Percentiles rank a stretch among this genome's conserved stretches.
phyloP scores from a whole-genome alignment of 92 coral and sea anemone genomes.

The Porites cylindrica region DNA sequence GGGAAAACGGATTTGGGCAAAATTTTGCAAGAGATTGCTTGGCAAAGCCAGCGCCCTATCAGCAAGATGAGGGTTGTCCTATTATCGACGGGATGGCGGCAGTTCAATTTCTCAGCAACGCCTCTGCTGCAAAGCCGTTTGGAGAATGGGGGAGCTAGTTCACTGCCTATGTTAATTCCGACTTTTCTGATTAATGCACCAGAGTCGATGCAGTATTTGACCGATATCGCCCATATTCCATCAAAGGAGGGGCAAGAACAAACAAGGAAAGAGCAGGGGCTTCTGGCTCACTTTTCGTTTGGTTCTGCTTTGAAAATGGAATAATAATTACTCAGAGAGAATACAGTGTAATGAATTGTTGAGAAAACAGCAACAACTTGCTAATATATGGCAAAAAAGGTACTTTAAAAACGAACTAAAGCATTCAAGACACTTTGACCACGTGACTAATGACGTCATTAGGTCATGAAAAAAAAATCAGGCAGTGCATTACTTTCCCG shows the following conservation, averaged over 20 bases:
- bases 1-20: constrained; percentile 64
- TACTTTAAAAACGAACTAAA: too few species aligned
- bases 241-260: constrained; percentile 57
- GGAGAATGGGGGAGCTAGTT: constrained; percentile 74
- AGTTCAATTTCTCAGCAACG: constrained; percentile 57
- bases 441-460: too few species aligned
- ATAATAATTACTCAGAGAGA: too few species aligned
- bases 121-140: constrained; percentile 61
- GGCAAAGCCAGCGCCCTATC: constrained; percentile 26
- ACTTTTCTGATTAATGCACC: constrained; percentile 62
- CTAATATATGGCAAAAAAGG: too few species aligned
- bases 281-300: too few species aligned
- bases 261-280: constrained; percentile 29
- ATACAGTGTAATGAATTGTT: too few species aligned
- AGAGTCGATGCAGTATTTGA: constrained; percentile 73
- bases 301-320: too few species aligned
- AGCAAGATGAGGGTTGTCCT: constrained; percentile 48
- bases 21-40: constrained; percentile 42
- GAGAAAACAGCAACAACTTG: too few species aligned
- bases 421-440: too few species aligned
- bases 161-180: constrained; percentile 40
- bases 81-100: constrained; percentile 71
- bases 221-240: constrained; percentile 59
- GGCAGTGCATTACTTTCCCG: too few species aligned
- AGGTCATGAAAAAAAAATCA: too few species aligned